Evolutionary conservation across 2,113 vertebrate species (phyloP).

Genomic region (Glareola pratincola): DNA sequence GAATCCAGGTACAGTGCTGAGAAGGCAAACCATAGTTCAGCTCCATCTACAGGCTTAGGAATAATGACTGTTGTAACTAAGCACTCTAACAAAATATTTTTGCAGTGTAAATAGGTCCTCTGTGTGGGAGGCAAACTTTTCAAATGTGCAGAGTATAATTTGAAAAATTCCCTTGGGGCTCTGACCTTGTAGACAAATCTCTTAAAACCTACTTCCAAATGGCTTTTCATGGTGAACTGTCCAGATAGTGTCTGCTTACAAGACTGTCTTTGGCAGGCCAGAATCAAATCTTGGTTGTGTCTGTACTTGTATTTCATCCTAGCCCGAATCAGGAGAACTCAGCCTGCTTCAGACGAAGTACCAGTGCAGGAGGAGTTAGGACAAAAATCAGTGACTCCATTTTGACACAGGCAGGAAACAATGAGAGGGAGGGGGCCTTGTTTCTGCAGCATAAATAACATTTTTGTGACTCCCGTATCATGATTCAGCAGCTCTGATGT

Average conservation of each 20-base stretch:
- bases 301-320: background rate
- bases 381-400: constrained; percentile 38
- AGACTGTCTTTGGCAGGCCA: background rate
- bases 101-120: background rate
- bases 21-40: background rate
- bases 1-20: background rate
- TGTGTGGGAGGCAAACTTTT: background rate
- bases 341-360: background rate
- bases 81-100: background rate
- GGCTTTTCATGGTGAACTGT: background rate
- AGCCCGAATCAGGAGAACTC: background rate
- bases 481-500: constrained; percentile 69
- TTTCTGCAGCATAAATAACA: constrained; percentile 50
- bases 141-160: background rate
- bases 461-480: constrained; percentile 28
- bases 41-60: background rate
- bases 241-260: background rate
- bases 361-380: background rate
- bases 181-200: background rate
- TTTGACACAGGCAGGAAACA: constrained; percentile 49
- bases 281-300: background rate
- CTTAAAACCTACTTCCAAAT: background rate
- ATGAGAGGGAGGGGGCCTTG: background rate
- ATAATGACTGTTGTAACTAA: background rate
- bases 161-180: constrained; percentile 15